A percentile compares a stretch with the other conserved stretches of the same genome.
phyloP scores from a whole-genome alignment of 2,113 vertebrate genomes.

The Oncorhynchus clarkii region DNA sequence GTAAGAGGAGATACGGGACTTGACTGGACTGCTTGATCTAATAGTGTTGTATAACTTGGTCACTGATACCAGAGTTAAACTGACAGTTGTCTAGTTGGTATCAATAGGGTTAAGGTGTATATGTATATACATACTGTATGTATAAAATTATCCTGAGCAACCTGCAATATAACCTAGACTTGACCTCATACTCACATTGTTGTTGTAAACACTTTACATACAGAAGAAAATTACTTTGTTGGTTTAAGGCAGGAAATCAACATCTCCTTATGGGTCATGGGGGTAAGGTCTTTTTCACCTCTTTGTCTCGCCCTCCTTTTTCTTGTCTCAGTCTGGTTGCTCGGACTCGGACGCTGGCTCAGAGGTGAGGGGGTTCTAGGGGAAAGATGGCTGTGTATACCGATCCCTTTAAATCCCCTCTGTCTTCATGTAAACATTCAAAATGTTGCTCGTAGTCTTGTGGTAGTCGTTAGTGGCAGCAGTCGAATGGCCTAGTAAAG shows the following conservation, averaged over 20 bases:
- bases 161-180: too few relatives aligned
- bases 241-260: not conserved
- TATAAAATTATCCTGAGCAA: too few relatives aligned
- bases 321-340: constrained; percentile 55
- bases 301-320: constrained; percentile 2
- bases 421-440: not conserved
- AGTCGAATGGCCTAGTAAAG: constrained; percentile 9
- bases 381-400: not conserved
- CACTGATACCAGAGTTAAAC: too few relatives aligned
- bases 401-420: not conserved
- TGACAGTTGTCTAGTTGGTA: not conserved
- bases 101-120: not conserved
- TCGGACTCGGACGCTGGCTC: constrained; percentile 67
- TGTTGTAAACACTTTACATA: too few relatives aligned
- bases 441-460: not conserved
- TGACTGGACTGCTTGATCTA: not conserved
- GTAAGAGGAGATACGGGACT: not conserved
- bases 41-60: not conserved
- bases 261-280: not conserved
- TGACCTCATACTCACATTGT: too few relatives aligned
- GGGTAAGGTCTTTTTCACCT: not conserved
- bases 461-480: rapidly evolving
- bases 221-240: not conserved
- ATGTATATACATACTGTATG: not conserved
- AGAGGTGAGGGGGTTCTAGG: constrained; percentile 58